phyloP scores from a whole-genome alignment of 37 sponge, comb jelly and placozoan genomes.

The Theonella swinhoei region DNA sequence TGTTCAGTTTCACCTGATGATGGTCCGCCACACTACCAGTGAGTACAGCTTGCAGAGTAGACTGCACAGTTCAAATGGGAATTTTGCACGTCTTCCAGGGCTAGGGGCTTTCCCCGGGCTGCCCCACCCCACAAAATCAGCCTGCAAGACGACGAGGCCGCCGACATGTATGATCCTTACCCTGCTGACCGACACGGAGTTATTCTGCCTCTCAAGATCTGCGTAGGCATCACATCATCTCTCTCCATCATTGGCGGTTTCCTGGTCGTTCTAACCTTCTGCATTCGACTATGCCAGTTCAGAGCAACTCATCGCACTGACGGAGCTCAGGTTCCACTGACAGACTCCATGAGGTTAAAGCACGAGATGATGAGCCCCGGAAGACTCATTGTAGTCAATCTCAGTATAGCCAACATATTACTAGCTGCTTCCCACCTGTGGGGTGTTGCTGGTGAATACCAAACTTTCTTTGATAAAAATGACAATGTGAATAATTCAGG shows the following conservation, averaged over 20 bases:
- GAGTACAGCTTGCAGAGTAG: too few species aligned
- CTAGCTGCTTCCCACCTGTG: neutral
- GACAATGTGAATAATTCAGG: neutral
- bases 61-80: too few species aligned
- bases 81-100: too few species aligned
- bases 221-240: neutral
- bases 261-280: neutral
- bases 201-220: neutral
- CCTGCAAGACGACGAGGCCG: too few species aligned
- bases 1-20: too few species aligned
- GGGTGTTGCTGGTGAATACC: neutral
- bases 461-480: neutral
- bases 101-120: too few species aligned
- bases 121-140: too few species aligned
- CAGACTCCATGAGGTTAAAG: too few species aligned
- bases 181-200: neutral
- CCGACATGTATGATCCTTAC: too few species aligned
- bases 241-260: neutral
- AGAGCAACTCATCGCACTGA: neutral
- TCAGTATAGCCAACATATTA: neutral
- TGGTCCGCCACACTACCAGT: too few species aligned
- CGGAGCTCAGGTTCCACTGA: neutral
- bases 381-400: neutral
- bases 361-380: neutral
- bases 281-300: neutral